Evolutionary conservation across 2,888 invertebrate genomes (phyloP).

Genomic region (Mesorhabditis belari): DNA sequence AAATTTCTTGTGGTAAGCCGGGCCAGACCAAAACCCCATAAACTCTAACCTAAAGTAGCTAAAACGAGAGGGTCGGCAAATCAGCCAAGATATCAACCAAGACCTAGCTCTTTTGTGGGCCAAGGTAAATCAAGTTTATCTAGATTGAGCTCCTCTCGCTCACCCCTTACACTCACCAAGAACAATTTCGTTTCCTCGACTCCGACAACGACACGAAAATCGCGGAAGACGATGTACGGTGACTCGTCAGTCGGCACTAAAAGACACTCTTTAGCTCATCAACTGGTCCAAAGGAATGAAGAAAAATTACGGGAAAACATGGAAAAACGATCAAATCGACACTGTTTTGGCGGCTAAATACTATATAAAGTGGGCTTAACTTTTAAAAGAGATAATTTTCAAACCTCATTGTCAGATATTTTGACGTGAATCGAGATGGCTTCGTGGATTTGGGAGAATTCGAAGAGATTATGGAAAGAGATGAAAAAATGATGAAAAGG

Average conservation of each 20-base stretch:
- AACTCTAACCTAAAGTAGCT: too few species aligned
- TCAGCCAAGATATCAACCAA: too few species aligned
- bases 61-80: too few species aligned
- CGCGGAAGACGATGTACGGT: constrained; percentile 29
- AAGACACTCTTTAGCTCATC: constrained; percentile 18
- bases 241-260: not conserved
- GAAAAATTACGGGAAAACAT: constrained; percentile 48
- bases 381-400: not conserved
- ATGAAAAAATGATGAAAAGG: constrained; percentile 28
- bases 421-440: constrained; percentile 46
- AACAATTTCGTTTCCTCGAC: constrained; percentile 47
- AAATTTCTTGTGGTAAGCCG: too few species aligned
- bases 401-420: constrained; percentile 34
- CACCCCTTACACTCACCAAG: constrained; percentile 31
- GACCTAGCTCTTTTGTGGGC: too few species aligned
- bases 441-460: constrained; percentile 33
- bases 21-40: too few species aligned
- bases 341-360: constrained; percentile 42
- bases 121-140: constrained; percentile 9
- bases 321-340: constrained; percentile 52
- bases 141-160: constrained; percentile 45
- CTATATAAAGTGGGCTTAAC: constrained; percentile 37
- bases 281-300: constrained; percentile 36
- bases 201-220: constrained; percentile 40
- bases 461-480: constrained; percentile 32